These are phyloP conservation scores for Zonotrichia leucophrys DNA, from an alignment of 2,113 vertebrate species.

Conservation along the genomic window DNA sequence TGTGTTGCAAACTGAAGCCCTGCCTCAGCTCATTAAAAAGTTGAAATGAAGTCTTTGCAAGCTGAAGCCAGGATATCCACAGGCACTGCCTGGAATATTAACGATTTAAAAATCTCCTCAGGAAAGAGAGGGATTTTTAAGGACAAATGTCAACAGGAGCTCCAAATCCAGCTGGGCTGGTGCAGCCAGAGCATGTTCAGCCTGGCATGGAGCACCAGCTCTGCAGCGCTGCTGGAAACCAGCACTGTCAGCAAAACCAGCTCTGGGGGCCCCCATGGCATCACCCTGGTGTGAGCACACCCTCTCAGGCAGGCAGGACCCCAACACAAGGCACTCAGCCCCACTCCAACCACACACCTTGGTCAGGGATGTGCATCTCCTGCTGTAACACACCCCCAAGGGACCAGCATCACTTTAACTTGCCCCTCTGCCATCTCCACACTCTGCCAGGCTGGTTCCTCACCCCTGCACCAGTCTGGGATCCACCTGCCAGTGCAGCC, in stretches of 20 bases:
- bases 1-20: not conserved
- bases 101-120: not conserved
- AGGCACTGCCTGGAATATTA: not conserved
- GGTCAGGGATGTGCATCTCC: not conserved
- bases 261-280: not conserved
- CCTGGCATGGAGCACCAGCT: not conserved
- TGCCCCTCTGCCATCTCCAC: not conserved
- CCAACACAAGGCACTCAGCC: accelerated
- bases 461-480: not conserved
- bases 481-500: not conserved
- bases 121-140: not conserved
- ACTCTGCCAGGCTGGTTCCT: not conserved
- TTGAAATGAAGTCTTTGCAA: not conserved
- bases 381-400: accelerated
- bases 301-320: not conserved
- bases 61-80: not conserved
- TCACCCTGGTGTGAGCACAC: accelerated
- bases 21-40: not conserved
- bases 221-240: not conserved
- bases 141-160: conserved; percentile 10
- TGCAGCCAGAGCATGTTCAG: not conserved
- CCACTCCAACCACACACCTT: not conserved
- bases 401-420: not conserved
- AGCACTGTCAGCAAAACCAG: not conserved
- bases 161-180: not conserved